Percentiles rank a stretch among this genome's conserved stretches.
phyloP scores from a whole-genome alignment of 1,140 invertebrate species.

The Lysiphlebus fabarum region DNA sequence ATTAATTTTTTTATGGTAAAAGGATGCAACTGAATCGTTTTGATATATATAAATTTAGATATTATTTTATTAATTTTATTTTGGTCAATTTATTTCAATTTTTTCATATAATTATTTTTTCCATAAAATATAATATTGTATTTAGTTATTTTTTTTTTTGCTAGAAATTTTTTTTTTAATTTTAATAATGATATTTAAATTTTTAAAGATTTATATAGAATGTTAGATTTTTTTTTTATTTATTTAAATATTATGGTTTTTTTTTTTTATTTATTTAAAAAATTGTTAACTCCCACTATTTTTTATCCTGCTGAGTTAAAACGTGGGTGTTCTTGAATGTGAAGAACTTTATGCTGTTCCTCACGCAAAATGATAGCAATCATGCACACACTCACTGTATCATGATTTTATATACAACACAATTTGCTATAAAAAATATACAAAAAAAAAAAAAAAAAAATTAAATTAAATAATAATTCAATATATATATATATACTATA shows the following conservation, averaged over 20 bases:
- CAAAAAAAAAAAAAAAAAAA: background rate
- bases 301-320: slow-evolving; percentile 20
- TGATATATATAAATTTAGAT: too few species aligned
- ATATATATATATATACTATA: slow-evolving; percentile 20
- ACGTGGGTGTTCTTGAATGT: slow-evolving; percentile 31
- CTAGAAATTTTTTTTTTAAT: background rate
- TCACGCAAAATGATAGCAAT: slow-evolving; percentile 20
- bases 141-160: background rate
- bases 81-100: background rate
- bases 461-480: slow-evolving; percentile 8
- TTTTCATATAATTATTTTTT: background rate
- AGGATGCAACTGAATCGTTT: too few species aligned
- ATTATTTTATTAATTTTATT: slow-evolving; percentile 8
- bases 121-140: background rate
- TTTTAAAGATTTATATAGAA: too few species aligned
- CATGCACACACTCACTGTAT: slow-evolving; percentile 15
- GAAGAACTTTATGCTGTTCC: slow-evolving; percentile 32
- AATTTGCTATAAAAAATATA: too few species aligned
- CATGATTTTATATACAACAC: too few species aligned
- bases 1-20: too few species aligned
- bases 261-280: slow-evolving; percentile 2
- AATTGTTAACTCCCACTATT: slow-evolving; percentile 1
- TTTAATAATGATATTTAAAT: too few species aligned
- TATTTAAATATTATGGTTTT: background rate
- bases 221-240: background rate